Percentiles rank a stretch among this genome's conserved stretches.
phyloP scores from a whole-genome alignment of 1,140 invertebrate genomes.

The Planococcus citri region DNA sequence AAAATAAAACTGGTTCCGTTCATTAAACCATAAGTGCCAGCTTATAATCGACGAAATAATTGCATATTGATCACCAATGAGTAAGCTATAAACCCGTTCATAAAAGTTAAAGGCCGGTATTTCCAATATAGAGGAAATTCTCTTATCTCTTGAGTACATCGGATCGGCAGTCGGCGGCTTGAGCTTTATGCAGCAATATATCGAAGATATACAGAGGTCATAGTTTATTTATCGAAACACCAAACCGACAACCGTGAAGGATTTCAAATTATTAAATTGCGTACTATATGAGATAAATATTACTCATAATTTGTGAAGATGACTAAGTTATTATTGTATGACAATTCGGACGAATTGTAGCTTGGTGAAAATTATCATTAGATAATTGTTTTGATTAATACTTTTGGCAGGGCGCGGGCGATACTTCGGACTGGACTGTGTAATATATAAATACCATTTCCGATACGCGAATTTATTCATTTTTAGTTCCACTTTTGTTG shows the following conservation, averaged over 20 bases:
- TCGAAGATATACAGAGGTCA: too few relatives aligned
- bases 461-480: background rate
- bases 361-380: background rate
- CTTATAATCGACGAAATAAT: too few relatives aligned
- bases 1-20: too few relatives aligned
- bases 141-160: too few relatives aligned
- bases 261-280: background rate
- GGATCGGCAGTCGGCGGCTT: too few relatives aligned
- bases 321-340: background rate
- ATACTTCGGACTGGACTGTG: background rate
- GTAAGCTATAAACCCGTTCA: too few relatives aligned
- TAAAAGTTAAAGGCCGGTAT: too few relatives aligned
- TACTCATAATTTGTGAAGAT: background rate
- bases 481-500: background rate
- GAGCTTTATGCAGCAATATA: background rate
- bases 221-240: background rate
- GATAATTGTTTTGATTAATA: background rate
- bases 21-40: too few relatives aligned
- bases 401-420: too few relatives aligned
- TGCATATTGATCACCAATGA: too few relatives aligned
- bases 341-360: background rate
- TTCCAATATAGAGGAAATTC: too few relatives aligned
- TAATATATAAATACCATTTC: background rate
- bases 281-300: background rate
- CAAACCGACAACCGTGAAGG: background rate